Evolutionary conservation across 37 sponge, comb jelly and placozoan species (phyloP), one percentile per base, ranked within the genome.

Genomic region (Diacarnus erythraeanus): DNA sequence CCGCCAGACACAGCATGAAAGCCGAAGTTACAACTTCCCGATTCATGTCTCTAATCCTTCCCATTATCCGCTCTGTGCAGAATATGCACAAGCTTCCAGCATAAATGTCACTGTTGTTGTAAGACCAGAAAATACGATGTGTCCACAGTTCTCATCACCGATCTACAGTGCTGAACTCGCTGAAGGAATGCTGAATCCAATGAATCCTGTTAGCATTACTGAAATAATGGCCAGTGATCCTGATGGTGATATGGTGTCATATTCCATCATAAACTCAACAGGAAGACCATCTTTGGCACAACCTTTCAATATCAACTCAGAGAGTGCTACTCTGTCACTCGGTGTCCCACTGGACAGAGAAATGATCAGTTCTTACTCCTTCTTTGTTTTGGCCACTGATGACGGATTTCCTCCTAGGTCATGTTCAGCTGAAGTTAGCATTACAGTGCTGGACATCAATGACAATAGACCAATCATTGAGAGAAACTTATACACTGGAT

Each of bases 301-400:
- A 25, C 83, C 89, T 35, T 83, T 89, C 58, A 31, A 26, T 6
- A 70, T 89, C n/a, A 33, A 73, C 57, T 2, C 6, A 3, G 25
- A 54, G 38, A 71, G 80, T 59, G 79, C 84, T 1, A 38, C 2
- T 2, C 20, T 84, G 35, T 26, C 29, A 2, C 31, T 61, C 40
- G 43, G 36, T 34, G 63, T 54, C 17, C 17, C 59, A 20, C 82
- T 92, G 31, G 93, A 92, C 67, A 51, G 85, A 39, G 93, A 92
- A 37, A 58, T 34, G 21, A 43, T 2, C 2, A 56, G 57, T 38
- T 8, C 2, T 1, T 83, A 91, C 47, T 3, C 20, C 2, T 60
- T 91, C 36, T n/a, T 9, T 15, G 76, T 91, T 12, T 10, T 74
- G 8, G 87, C 92, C 35, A 69, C 80, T 21, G 91, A 90, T 39